These are phyloP conservation scores for Morelia viridis DNA, from an alignment of 2,797 vertebrate genomes.

Conservation along the genomic window DNA sequence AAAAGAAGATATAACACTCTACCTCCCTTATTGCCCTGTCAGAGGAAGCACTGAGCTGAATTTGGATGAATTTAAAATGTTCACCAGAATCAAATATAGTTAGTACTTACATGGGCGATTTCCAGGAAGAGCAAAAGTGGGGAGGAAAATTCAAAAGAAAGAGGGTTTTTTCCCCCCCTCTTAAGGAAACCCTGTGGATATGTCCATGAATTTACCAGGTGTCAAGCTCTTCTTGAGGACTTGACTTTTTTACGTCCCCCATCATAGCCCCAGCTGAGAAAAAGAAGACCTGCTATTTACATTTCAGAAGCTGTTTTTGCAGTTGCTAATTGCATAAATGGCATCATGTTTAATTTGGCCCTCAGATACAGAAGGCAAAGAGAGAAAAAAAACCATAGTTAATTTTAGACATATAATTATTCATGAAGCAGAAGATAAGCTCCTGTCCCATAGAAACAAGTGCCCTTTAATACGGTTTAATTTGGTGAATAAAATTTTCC, in stretches of 20 bases:
- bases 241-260: background rate
- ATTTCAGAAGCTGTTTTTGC: background rate
- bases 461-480: background rate
- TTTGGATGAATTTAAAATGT: too few species aligned
- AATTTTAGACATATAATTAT: conserved; percentile 4
- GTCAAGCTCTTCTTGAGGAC: too few species aligned
- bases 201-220: too few species aligned
- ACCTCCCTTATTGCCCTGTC: too few species aligned
- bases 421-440: background rate
- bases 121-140: too few species aligned
- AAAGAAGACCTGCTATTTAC: background rate
- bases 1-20: too few species aligned
- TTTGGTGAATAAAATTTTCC: background rate
- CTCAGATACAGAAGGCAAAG: background rate
- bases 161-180: too few species aligned
- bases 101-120: too few species aligned
- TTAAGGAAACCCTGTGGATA: too few species aligned
- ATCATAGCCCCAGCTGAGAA: background rate
- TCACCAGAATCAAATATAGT: too few species aligned
- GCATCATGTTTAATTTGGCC: background rate
- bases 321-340: background rate
- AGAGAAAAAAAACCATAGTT: background rate
- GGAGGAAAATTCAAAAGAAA: too few species aligned
- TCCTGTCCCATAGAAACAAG: background rate
- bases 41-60: too few species aligned